Evolutionary conservation across 2,113 vertebrate species (phyloP), one percentile per base, ranked within the genome.

Genomic region (Cyanoramphus novaezelandiae): DNA sequence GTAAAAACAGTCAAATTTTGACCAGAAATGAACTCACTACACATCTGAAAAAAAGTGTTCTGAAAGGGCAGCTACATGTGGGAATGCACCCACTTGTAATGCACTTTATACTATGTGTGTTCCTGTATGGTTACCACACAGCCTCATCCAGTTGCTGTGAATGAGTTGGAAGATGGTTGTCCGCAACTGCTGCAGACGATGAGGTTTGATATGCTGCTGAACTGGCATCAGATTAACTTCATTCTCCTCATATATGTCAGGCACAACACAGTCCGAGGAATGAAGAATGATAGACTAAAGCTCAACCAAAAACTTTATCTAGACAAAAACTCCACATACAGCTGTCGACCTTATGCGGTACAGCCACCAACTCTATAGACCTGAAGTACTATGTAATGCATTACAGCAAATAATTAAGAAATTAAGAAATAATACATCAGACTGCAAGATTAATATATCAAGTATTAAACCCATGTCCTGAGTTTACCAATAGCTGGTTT

Each of bases 1-100:
- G 5, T 59, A 53, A 25, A 29, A 74, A 37, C 2, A 81, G 28
- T 46, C 29, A 49, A 10, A 60, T 60, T 84, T 63, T 49, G 6
- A 14, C 29, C 15, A 55, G 43, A 44, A 10, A 46, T 15, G 4
- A 59, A 53, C 3, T 0, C 17, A 23, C 1, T n/a, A 7, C 6
- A 71, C 10, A n/a, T n/a, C 16, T 49, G 14, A 46, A 67, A 84
- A 91, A 15, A 46, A 55, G 2, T 13, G 10, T 43, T 79, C 16
- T 64, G 27, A 25, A 86, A 49, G 37, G 15, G 18, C 10, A 2
- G 1, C 29, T 47, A 24, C 4, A 15, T 29, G 6, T 53, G 10
- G 57, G 49, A 80, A 63, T 14, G 28, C 3, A 43, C 8, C 11
- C 11, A 31, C 4, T 12, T 16, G 6, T 10, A 17, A 43, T 23